These are phyloP conservation scores for Cydia splendana DNA, from an alignment of 1,140 invertebrate species.

Conservation along the genomic window DNA sequence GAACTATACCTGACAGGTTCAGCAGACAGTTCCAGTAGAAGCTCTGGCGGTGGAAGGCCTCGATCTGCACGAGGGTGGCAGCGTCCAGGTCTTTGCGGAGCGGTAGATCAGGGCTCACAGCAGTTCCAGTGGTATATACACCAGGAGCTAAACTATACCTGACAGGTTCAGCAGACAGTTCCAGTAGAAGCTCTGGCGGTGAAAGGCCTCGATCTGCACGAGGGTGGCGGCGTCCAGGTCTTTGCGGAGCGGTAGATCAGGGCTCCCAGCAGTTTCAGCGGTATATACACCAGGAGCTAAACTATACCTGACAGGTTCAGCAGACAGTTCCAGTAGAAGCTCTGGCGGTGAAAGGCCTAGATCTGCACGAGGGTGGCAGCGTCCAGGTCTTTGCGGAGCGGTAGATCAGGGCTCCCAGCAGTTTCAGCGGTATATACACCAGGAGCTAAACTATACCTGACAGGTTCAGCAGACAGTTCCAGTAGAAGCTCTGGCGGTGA, in stretches of 20 bases:
- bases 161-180: constrained; percentile 82
- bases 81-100: constrained; percentile 90
- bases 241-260: constrained; percentile 62
- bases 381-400: constrained; percentile 90
- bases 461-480: constrained; percentile 86
- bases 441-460: constrained; percentile 43
- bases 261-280: constrained; percentile 77
- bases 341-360: constrained; percentile 95
- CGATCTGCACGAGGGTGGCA: constrained; percentile 92
- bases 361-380: constrained; percentile 90
- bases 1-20: constrained; percentile 53
- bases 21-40: constrained; percentile 95
- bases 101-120: too few species aligned
- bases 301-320: constrained; percentile 55
- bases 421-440: constrained; percentile 62
- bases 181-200: constrained; percentile 98
- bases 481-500: constrained; percentile 97
- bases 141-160: constrained; percentile 38
- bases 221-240: constrained; percentile 93
- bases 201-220: constrained; percentile 94
- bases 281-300: too few species aligned
- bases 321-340: constrained; percentile 96
- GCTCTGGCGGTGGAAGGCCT: constrained; percentile 95
- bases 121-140: constrained; percentile 65
- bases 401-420: too few species aligned